Conservation (phyloP, 2,113 vertebrate species). For the Panthera tigris region DNA sequence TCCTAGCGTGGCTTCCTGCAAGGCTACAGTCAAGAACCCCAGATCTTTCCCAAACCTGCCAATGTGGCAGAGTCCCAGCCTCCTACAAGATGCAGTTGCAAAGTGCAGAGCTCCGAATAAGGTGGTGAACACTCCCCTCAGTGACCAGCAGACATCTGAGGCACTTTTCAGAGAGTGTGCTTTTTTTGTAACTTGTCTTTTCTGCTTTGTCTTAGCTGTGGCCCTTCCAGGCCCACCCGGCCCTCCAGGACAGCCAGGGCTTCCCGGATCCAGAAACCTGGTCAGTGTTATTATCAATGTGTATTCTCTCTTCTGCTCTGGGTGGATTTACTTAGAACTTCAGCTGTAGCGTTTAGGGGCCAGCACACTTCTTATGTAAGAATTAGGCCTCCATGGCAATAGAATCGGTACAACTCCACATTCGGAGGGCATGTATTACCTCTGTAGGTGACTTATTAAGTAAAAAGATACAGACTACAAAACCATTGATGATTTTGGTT, state of each 20-base stretch:
- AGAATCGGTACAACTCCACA: background rate
- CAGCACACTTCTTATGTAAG: background rate
- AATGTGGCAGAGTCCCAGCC: background rate
- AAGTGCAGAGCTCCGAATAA: accelerated
- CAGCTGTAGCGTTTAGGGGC: background rate
- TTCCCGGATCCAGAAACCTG: conserved; percentile 84
- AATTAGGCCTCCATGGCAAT: background rate
- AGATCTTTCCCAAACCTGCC: background rate
- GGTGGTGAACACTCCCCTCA: accelerated
- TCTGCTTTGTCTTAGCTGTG: conserved; percentile 82
- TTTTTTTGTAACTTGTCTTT: conserved; percentile 17
- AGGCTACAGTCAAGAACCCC: background rate
- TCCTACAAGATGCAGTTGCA: background rate
- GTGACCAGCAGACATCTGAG: background rate
- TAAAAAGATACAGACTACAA: background rate
- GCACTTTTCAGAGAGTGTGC: background rate
- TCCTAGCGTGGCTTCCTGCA: background rate
- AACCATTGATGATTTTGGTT: background rate
- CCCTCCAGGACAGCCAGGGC: conserved; percentile 92
- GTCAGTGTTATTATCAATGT: conserved; percentile 83
- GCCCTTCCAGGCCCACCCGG: conserved; percentile 91
- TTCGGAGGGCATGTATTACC: background rate
- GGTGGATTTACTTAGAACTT: background rate
- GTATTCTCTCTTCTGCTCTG: background rate
- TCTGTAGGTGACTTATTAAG: background rate